Conservation (phyloP, 2,797 vertebrate genomes). For the Bradypus variegatus region DNA sequence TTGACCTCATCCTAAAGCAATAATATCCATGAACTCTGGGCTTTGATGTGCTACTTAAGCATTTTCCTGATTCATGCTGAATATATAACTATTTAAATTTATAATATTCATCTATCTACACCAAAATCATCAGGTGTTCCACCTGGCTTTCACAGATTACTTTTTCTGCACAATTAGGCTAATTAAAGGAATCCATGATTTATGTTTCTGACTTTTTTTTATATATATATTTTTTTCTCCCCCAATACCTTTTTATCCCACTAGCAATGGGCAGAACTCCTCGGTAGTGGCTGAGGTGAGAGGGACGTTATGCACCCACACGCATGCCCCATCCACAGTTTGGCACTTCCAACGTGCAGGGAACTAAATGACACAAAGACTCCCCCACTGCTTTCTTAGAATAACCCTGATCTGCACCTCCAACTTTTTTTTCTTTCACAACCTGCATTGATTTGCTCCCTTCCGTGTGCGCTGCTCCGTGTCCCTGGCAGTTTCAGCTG, state of each 20-base stretch:
- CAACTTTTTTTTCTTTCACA: slow-evolving; percentile 19
- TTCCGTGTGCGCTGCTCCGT: slow-evolving; percentile 45
- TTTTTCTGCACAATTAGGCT: neutral
- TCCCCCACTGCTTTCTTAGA: slow-evolving; percentile 45
- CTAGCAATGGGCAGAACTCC: neutral
- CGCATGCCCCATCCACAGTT: neutral
- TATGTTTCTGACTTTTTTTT: neutral
- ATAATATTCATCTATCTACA: neutral
- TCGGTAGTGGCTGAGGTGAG: neutral
- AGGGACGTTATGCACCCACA: neutral
- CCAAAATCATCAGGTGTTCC: neutral
- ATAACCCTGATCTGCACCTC: slow-evolving; percentile 42
- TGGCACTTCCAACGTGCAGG: neutral
- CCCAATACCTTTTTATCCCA: neutral
- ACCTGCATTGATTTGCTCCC: slow-evolving; percentile 32
- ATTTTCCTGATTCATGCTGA: neutral
- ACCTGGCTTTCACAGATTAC: neutral
- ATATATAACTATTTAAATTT: neutral
- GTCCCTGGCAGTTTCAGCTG: neutral
- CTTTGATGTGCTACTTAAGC: neutral
- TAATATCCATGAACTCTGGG: neutral
- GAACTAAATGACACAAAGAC: neutral
- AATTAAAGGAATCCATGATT: neutral
- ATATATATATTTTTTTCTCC: no score
- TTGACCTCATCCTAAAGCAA: neutral